Evolutionary conservation across 2,888 invertebrate species (phyloP), one percentile per base, ranked within the genome.

Genomic region (Zygaena filipendulae): DNA sequence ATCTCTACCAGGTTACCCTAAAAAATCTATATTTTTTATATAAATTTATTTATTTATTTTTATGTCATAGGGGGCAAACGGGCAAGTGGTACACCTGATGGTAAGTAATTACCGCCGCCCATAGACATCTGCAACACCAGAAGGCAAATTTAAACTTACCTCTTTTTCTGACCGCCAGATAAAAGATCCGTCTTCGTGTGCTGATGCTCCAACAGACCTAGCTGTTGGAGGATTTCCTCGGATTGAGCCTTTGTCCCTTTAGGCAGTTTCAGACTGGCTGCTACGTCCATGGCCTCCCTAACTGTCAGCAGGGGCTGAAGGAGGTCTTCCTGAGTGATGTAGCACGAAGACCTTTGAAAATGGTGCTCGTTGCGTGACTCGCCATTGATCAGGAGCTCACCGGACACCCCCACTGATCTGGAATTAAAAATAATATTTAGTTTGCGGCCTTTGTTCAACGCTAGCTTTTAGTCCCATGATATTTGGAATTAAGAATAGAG

Each of bases 161-260:
- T 63, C 59, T 92, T 92, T 38, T 88, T 84, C 64, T 92, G 92
- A 2, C 92, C 92, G 12, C 92, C 92, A 10, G 91, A 91, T 9
- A 83, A 49, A 38, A 61, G 63, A 44, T 82, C 83, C 1, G 87
- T 86, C 40, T 82, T 72, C 0, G 88, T 88, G 42, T 86, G 62
- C 49, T 82, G 81, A 43, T 87, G 84, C 38, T 87, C 85, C 25
- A 77, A 57, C 13, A 90, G 62, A 2, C 88, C 85, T 33, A 89
- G 59, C 36, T 85, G 84, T 23, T 83, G 82, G 21, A 88, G 61
- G 27, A 89, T 87, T 40, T 70, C 68, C 16, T 68, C 68, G 2
- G 79, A 67, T 38, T 60, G 79, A 32, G 52, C 69, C 43, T 68
- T 83, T 19, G 49, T 62, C 40, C 70, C 72, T 38, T 47, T 59